These are phyloP conservation scores for Chymomyza fuscimana DNA, from an alignment of 2,888 invertebrate species.

Conservation along the genomic window DNA sequence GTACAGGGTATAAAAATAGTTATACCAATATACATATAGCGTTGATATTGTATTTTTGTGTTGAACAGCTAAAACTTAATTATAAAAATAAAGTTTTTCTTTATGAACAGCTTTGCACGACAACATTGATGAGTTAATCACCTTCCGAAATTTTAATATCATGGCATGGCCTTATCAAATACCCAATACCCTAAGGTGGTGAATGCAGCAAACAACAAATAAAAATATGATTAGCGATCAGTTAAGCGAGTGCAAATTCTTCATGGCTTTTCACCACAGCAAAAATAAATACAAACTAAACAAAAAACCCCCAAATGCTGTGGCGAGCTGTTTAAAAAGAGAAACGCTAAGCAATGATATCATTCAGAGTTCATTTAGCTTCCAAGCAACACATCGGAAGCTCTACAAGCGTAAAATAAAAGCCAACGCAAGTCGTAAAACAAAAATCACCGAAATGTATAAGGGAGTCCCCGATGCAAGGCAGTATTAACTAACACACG, in stretches of 20 bases:
- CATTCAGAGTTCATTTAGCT: conserved; percentile 43
- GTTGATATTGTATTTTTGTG: too few species aligned
- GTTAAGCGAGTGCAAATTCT: conserved; percentile 1
- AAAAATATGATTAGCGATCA: neutral
- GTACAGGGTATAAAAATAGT: too few species aligned
- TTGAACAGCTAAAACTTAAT: too few species aligned
- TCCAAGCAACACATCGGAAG: conserved; percentile 10
- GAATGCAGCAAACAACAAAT: neutral
- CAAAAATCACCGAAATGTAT: conserved; percentile 26
- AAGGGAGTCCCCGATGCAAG: conserved; percentile 47
- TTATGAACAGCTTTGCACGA: neutral
- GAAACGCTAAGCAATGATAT: conserved; percentile 16
- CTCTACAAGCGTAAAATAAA: neutral
- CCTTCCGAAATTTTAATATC: neutral
- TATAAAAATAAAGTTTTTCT: neutral
- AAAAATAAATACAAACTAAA: conserved; percentile 3
- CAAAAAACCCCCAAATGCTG: conserved; percentile 18
- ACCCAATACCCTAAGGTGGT: neutral
- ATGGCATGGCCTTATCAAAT: conserved; percentile 1
- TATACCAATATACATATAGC: too few species aligned
- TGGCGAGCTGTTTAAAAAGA: conserved; percentile 55
- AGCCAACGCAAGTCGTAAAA: neutral
- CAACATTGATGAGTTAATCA: neutral
- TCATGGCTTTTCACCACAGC: neutral
- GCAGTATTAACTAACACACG: conserved; percentile 3